Conservation (phyloP, 2,888 invertebrate species). For the Dolichopus griseipennis region DNA sequence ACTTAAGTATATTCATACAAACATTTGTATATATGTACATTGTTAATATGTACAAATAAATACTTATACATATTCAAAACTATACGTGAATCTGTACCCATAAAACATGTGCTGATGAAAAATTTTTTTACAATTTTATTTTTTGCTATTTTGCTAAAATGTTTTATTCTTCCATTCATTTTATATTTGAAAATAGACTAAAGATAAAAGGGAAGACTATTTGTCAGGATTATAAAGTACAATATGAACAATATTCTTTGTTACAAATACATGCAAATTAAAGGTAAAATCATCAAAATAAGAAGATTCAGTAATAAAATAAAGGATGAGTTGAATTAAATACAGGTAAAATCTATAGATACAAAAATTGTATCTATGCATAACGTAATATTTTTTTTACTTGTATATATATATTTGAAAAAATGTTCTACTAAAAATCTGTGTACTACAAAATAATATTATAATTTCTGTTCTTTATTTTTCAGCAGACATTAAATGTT, state of each 20-base stretch:
- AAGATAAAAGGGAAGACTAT: constrained; percentile 2
- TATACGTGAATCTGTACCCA: no score
- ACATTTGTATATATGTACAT: not conserved
- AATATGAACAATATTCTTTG: no score
- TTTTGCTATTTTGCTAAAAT: not conserved
- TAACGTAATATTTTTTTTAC: not conserved
- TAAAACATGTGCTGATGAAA: no score
- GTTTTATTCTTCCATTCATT: not conserved
- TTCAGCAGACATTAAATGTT: not conserved
- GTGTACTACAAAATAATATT: not conserved
- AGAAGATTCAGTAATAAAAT: not conserved
- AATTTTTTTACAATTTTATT: not conserved
- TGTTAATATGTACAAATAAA: not conserved
- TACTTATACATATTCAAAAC: not conserved
- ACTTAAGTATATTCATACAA: not conserved
- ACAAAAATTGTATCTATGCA: not conserved
- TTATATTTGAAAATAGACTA: not conserved
- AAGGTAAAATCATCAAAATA: no score
- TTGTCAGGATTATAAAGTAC: not conserved
- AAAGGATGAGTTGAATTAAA: not conserved
- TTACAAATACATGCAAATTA: no score
- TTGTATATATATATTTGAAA: not conserved
- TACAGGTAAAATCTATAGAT: not conserved
- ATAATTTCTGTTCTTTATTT: not conserved
- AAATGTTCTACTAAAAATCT: not conserved